These are phyloP conservation scores for Cydia pomonella DNA, from an alignment of 1,140 invertebrate species.

Conservation along the genomic window DNA sequence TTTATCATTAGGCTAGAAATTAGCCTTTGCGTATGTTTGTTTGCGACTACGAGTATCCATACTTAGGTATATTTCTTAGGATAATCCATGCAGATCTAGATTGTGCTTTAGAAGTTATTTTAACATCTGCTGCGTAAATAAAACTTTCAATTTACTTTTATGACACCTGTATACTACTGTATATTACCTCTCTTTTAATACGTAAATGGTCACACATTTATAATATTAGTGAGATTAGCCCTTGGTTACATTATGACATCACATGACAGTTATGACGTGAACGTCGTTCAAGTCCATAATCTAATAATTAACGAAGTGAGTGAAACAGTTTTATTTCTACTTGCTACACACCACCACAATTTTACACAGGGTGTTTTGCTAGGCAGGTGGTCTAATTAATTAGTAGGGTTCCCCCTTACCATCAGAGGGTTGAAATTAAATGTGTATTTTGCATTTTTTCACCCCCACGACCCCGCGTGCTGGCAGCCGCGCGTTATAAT, in stretches of 20 bases:
- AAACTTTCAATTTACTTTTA: too few relatives aligned
- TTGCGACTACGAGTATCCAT: too few relatives aligned
- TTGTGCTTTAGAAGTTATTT: too few relatives aligned
- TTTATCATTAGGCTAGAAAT: not conserved
- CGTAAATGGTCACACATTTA: too few relatives aligned
- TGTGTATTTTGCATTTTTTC: conserved; percentile 72
- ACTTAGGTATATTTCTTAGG: too few relatives aligned
- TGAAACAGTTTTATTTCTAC: conserved; percentile 26
- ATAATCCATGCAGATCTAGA: too few relatives aligned
- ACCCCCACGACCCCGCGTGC: conserved; percentile 46
- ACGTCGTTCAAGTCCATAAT: not conserved
- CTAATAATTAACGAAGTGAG: conserved; percentile 22
- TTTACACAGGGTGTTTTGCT: conserved; percentile 48
- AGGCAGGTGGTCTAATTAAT: conserved; percentile 71
- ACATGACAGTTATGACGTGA: not conserved
- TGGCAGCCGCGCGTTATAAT: conserved; percentile 47
- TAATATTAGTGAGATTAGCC: too few relatives aligned
- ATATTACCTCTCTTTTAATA: too few relatives aligned
- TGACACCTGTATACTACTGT: too few relatives aligned
- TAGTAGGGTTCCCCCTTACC: conserved; percentile 49
- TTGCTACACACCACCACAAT: conserved; percentile 40
- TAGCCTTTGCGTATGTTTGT: too few relatives aligned
- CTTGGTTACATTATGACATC: conserved; percentile 18
- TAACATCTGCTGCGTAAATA: too few relatives aligned
- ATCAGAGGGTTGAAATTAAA: conserved; percentile 63